A percentile compares a stretch with the other conserved stretches of the same genome.
Conservation (phyloP, 2,113 vertebrate species). For the Sardina pilchardus region DNA sequence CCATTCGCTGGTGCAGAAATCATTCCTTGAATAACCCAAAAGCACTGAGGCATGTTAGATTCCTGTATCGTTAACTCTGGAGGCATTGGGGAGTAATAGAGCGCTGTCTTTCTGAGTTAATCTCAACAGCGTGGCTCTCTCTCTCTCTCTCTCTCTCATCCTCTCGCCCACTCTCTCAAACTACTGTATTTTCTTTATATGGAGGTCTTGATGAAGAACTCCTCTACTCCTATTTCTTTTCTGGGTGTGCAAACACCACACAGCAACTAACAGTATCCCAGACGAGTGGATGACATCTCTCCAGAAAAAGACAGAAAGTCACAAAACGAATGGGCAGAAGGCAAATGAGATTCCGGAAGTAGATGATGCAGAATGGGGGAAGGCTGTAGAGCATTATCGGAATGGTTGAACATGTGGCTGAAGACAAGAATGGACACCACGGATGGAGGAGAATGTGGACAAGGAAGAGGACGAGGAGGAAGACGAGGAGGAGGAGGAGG, state of each 20-base stretch:
- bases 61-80: not conserved
- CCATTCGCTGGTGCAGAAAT: constrained; percentile 17
- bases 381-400: not conserved
- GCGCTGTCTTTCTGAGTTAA: constrained; percentile 18
- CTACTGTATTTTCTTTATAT: not conserved
- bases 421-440: not conserved
- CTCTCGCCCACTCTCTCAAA: not conserved
- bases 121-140: constrained; percentile 14
- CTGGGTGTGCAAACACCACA: not conserved
- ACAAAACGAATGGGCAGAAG: not conserved
- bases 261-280: not conserved
- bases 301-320: not conserved
- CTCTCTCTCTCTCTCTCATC: not conserved
- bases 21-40: constrained; percentile 18
- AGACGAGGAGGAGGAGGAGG: not conserved
- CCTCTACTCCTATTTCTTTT: not conserved
- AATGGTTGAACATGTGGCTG: not conserved
- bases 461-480: not conserved
- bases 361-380: not conserved
- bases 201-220: not conserved
- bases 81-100: constrained; percentile 12
- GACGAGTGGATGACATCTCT: not conserved
- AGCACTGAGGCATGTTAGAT: not conserved
- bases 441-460: constrained; percentile 1
- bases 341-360: not conserved